These are phyloP conservation scores for Eulemur macaco DNA, from an alignment of 2,113 vertebrate species.

Conservation along the genomic window DNA sequence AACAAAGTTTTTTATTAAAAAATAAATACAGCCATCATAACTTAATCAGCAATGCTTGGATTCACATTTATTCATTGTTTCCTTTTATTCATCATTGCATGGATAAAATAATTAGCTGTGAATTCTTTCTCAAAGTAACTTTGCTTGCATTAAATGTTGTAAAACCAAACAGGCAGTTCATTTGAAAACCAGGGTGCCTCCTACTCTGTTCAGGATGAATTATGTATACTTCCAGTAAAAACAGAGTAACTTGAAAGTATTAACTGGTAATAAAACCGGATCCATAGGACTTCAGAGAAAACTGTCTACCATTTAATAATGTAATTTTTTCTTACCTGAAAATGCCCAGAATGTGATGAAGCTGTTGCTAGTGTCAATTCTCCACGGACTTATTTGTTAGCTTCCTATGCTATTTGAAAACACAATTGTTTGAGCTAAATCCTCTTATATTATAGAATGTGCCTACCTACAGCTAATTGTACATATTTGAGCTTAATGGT, in stretches of 20 bases:
- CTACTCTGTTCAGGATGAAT: not conserved
- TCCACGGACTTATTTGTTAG: not conserved
- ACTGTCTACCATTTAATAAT: not conserved
- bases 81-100: constrained; percentile 51
- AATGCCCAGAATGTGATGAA: not conserved
- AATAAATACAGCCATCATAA: constrained; percentile 41
- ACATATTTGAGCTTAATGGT: not conserved
- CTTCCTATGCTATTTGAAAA: not conserved
- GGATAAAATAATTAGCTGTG: constrained; percentile 42
- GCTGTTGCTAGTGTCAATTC: not conserved
- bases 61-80: constrained; percentile 54
- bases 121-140: constrained; percentile 25
- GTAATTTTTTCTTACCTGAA: not conserved
- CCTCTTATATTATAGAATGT: not conserved
- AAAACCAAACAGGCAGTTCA: not conserved
- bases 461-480: not conserved
- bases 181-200: not conserved
- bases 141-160: not conserved
- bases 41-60: constrained; percentile 60
- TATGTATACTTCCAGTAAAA: not conserved
- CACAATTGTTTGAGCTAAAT: not conserved
- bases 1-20: constrained; percentile 26
- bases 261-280: not conserved
- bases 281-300: not conserved
- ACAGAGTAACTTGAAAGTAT: not conserved